Evolutionary conservation across 2,797 vertebrate genomes (phyloP), one percentile per base, ranked within the genome.

Genomic region (Botia kubotai): DNA sequence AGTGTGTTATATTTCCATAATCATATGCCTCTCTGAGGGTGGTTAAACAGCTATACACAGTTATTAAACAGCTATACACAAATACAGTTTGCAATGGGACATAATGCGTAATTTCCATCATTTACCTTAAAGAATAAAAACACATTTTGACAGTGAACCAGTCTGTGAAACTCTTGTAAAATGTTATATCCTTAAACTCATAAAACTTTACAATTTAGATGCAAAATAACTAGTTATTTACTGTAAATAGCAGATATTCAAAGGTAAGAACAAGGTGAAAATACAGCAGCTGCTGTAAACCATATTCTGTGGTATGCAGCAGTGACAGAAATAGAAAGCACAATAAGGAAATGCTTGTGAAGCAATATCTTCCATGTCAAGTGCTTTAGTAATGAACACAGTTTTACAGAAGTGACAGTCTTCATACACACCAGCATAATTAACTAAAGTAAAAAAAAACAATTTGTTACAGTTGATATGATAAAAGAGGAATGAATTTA

Each of bases 61-160:
- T 65, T 65, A 72, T 72, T 16, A 33, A 82, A 81, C 60, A 60
- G 55, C 46, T 72, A 72, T 68, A 57, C 29, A 50, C 43, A 77
- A 60, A 69, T 80, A 72, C 68, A 52, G n/a, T 74, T 72, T 77
- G 63, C 14, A 29, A 19, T 46, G 21, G 77, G 66, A 82, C 62
- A 69, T 80, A 73, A 83, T 75, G 67, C 75, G 39, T 82, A 36
- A 72, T 80, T 75, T 75, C 52, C 63, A 29, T 67, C n/a, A 50
- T 62, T 74, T 26, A 21, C 33, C 55, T 65, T 62, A 74, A 79
- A 53, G 50, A 77, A 72, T 58, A 43, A 63, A 36, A 72, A 70
- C 66, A 43, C 43, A 71, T 57, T 71, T 58, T 43, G 53, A 80
- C 67, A 72, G 39, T 16, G 36, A 75, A 66, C 66, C 66, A 79